Conservation (phyloP, 2,113 vertebrate genomes). For the Australoheros scitulus region DNA sequence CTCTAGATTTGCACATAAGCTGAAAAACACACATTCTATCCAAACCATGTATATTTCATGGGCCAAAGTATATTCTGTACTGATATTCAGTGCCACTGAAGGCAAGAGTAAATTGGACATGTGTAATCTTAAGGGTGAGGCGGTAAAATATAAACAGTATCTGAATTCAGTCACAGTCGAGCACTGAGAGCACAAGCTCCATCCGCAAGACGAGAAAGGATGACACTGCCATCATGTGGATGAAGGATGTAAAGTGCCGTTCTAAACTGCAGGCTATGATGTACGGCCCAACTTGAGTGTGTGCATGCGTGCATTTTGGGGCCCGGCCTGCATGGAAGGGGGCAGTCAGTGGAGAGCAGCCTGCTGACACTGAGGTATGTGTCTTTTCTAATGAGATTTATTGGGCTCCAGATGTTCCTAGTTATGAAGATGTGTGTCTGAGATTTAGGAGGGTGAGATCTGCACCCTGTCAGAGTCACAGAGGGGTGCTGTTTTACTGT, state of each 20-base stretch:
- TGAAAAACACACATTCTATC: constrained; percentile 58
- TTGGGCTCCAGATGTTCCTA: constrained; percentile 68
- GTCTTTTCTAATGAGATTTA: constrained; percentile 68
- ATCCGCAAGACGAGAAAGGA: constrained; percentile 34
- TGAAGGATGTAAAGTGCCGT: neutral
- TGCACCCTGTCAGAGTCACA: constrained; percentile 64
- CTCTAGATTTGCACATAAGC: constrained; percentile 50
- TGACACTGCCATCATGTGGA: constrained; percentile 78
- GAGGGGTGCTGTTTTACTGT: constrained; percentile 61
- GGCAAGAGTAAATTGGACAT: constrained; percentile 9
- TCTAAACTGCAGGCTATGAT: neutral
- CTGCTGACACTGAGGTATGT: constrained; percentile 63
- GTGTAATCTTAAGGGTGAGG: constrained; percentile 13
- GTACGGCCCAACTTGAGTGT: neutral
- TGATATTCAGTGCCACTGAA: neutral
- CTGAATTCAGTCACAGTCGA: neutral
- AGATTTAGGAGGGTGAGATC: constrained; percentile 69
- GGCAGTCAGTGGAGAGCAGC: constrained; percentile 38
- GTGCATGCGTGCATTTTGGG: constrained; percentile 11
- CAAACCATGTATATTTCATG: constrained; percentile 63
- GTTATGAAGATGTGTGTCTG: constrained; percentile 72
- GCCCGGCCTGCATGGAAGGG: constrained; percentile 13
- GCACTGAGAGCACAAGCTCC: neutral
- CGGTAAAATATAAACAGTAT: neutral
- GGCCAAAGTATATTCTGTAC: neutral